Base-by-base conservation (phyloP, 2,113 vertebrate species). In the Accipiter virgatus region DNA sequence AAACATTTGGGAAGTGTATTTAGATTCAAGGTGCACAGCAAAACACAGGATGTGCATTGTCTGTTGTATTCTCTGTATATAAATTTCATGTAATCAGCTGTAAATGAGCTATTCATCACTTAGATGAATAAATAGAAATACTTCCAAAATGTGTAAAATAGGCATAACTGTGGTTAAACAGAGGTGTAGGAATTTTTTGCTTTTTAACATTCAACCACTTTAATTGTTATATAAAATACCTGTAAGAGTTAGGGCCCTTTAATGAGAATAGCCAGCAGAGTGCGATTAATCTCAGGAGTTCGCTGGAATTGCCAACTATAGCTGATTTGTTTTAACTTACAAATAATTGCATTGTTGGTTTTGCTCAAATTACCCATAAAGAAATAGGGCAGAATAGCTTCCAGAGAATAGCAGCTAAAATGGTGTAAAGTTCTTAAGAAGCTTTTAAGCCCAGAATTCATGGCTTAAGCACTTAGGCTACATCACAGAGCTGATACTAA, bases 261-360 rank as follows among this genome's bases (percentile, higher is more conserved):
- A 53, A 72, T 83, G 75, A 92, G 88, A 81, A 47, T 80, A 89
- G 79, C 79, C 91, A 92, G 48, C 53, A 90, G 71, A 88, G 43
- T 72, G 18, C 95, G 89, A 92, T 96, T 96, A 92, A 94, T 87
- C 85, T 78, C 79, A 70, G 82, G 89, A 88, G 87, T 92, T 87
- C 86, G 68, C 81, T 91, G 75, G 78, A 68, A 65, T 67, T 92
- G 43, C 85, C 82, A 25, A 48, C 77, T 82, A 95, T 87, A 92
- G 86, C 91, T 95, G 90, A 94, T 83, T 75, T 42, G 71, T 92
- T 94, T 86, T 62, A 95, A 50, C 94, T 95, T 90, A 92, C 55
- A 94, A 95, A 95, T 97, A 96, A 97, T 97, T 94, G 90, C 80
- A 67, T 75, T 87, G 93, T 92, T 96, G 95, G 91, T 88, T 95